A percentile compares a stretch with the other conserved stretches of the same genome.
Conservation (phyloP, 2,888 invertebrate genomes). For the Lapara coniferarum region DNA sequence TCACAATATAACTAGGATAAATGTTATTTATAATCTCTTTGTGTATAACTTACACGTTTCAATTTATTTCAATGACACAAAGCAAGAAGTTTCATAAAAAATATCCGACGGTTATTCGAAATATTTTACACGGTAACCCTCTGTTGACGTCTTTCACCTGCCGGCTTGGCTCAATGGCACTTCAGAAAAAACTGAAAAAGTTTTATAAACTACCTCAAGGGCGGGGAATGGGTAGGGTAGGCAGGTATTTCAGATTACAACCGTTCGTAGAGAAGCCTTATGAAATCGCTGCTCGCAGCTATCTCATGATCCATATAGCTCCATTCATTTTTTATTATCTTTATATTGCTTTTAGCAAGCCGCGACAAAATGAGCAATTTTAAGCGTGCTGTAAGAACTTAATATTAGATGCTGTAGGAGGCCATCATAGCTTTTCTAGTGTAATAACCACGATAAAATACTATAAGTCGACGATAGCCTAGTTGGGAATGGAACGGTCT, state of each 20-base stretch:
- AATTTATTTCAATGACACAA: constrained; percentile 40
- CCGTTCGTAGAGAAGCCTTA: constrained; percentile 43
- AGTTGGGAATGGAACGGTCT: no score
- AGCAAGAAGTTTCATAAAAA: constrained; percentile 37
- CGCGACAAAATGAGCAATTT: constrained; percentile 25
- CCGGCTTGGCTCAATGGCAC: constrained; percentile 54
- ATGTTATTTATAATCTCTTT: background rate
- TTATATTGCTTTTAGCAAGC: background rate
- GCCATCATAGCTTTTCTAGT: no score
- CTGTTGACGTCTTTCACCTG: constrained; percentile 47
- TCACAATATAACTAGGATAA: background rate
- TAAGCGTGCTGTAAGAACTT: background rate
- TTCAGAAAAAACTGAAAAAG: constrained; percentile 52
- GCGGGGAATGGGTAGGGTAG: constrained; percentile 30
- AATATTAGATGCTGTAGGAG: background rate
- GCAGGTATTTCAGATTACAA: constrained; percentile 45
- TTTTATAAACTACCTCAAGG: constrained; percentile 47
- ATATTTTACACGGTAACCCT: constrained; percentile 42
- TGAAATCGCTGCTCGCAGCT: constrained; percentile 1
- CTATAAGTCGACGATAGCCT: no score
- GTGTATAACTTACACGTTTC: constrained; percentile 17
- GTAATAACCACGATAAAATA: no score
- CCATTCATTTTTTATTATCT: constrained; percentile 1
- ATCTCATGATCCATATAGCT: background rate
- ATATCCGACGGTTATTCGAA: constrained; percentile 43